Percentiles rank a stretch among this genome's conserved stretches.
Evolutionary conservation across 2,888 invertebrate species (phyloP).

Genomic region (Congeria kusceri): DNA sequence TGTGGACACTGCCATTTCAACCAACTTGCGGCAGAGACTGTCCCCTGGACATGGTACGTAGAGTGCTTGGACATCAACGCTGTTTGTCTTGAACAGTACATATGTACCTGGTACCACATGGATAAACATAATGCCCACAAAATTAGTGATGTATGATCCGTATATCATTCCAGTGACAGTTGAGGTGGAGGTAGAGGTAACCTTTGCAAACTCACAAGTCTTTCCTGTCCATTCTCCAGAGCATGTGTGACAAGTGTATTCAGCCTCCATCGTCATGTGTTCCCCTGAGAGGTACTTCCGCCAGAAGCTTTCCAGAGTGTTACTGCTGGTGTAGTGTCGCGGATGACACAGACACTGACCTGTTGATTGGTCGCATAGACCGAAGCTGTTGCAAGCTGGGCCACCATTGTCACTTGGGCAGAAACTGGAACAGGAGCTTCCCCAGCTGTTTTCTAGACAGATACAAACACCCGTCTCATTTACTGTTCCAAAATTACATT

Average conservation of each 20-base stretch:
- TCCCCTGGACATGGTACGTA: constrained; percentile 67
- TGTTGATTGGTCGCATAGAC: constrained; percentile 53
- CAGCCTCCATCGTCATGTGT: constrained; percentile 14
- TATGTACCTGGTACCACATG: constrained; percentile 63
- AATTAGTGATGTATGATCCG: constrained; percentile 66
- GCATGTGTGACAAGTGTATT: constrained; percentile 68
- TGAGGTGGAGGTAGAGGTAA: constrained; percentile 5
- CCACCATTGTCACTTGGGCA: constrained; percentile 65
- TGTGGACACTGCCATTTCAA: constrained; percentile 56
- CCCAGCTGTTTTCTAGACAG: constrained; percentile 69
- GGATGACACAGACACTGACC: constrained; percentile 68
- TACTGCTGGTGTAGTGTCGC: constrained; percentile 55
- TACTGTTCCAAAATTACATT: constrained; percentile 66
- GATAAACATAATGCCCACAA: constrained; percentile 64
- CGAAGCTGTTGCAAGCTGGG: constrained; percentile 62
- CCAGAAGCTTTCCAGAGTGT: constrained; percentile 63
- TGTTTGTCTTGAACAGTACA: constrained; percentile 42
- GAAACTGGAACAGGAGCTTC: constrained; percentile 60
- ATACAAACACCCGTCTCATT: constrained; percentile 47
- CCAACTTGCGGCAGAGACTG: constrained; percentile 62
- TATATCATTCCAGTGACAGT: constrained; percentile 55
- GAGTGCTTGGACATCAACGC: constrained; percentile 62
- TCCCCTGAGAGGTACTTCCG: constrained; percentile 21
- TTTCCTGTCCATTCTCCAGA: constrained; percentile 69
- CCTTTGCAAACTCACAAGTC: constrained; percentile 68